Percentiles rank a stretch among this genome's conserved stretches.
Evolutionary conservation across 2,113 vertebrate species (phyloP).

Genomic region (Vimba vimba): DNA sequence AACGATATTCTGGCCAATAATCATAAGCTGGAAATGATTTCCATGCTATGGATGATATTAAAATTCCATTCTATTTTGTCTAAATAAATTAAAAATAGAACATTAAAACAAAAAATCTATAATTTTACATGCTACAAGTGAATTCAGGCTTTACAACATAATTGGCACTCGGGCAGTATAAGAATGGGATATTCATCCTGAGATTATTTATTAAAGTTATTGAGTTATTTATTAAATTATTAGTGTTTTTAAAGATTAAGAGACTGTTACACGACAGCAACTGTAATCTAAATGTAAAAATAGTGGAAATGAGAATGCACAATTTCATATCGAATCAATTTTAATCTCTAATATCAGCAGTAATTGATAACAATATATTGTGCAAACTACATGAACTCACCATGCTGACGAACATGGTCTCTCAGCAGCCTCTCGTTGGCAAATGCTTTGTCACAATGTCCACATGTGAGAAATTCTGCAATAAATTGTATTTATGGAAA

Average conservation of each 20-base stretch:
- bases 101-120: background rate
- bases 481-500: background rate
- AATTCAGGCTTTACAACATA: background rate
- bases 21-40: background rate
- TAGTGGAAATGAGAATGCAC: background rate
- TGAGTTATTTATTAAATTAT: too few relatives aligned
- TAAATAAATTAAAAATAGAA: background rate
- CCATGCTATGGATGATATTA: background rate
- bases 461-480: slow-evolving; percentile 76
- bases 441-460: slow-evolving; percentile 77
- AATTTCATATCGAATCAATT: background rate
- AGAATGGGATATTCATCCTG: too few relatives aligned
- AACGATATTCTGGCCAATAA: background rate
- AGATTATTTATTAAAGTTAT: too few relatives aligned
- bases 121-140: background rate
- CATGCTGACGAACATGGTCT: slow-evolving; percentile 73
- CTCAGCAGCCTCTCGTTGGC: slow-evolving; percentile 74
- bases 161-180: background rate
- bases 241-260: too few relatives aligned
- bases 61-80: background rate
- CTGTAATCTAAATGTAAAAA: background rate
- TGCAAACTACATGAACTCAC: slow-evolving; percentile 48
- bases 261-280: too few relatives aligned
- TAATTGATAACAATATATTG: background rate
- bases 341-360: background rate